Percentiles rank a stretch among this genome's conserved stretches.
These are phyloP conservation scores for Antheraea mylitta DNA, from an alignment of 1,140 invertebrate genomes.

Conservation along the genomic window DNA sequence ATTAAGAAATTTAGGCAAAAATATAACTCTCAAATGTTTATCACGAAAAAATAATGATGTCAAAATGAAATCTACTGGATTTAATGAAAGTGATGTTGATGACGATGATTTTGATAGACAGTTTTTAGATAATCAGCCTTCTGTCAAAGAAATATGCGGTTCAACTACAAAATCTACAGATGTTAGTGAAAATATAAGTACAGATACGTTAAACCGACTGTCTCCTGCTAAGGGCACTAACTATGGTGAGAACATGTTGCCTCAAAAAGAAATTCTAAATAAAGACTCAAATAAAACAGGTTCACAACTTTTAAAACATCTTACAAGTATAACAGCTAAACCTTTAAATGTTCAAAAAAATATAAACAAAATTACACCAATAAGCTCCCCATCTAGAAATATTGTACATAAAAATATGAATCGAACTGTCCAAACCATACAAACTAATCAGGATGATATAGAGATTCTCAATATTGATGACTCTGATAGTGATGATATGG, in stretches of 20 bases:
- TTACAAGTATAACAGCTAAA: conserved; percentile 56
- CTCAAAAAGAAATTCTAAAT: background rate
- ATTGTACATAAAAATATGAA: conserved; percentile 1
- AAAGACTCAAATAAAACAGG: conserved; percentile 10
- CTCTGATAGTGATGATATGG: conserved; percentile 54
- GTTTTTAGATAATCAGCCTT: background rate
- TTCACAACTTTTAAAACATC: conserved; percentile 49
- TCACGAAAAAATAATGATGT: conserved; percentile 2
- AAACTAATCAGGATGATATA: conserved; percentile 41
- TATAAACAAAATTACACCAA: background rate
- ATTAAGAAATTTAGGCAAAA: conserved; percentile 40
- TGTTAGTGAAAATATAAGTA: background rate
- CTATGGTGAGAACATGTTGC: background rate
- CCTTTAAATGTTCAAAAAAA: conserved; percentile 31
- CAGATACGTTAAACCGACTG: background rate
- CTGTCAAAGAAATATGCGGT: background rate
- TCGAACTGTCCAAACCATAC: conserved; percentile 16
- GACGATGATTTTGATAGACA: background rate
- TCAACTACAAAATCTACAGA: background rate
- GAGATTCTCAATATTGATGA: conserved; percentile 69
- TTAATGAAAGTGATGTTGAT: background rate
- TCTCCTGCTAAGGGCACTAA: background rate
- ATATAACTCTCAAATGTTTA: conserved; percentile 43
- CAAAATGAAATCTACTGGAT: background rate
- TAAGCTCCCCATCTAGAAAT: background rate